These are phyloP conservation scores for Crepidodera aurea DNA, from an alignment of 2,888 invertebrate genomes.

Conservation along the genomic window DNA sequence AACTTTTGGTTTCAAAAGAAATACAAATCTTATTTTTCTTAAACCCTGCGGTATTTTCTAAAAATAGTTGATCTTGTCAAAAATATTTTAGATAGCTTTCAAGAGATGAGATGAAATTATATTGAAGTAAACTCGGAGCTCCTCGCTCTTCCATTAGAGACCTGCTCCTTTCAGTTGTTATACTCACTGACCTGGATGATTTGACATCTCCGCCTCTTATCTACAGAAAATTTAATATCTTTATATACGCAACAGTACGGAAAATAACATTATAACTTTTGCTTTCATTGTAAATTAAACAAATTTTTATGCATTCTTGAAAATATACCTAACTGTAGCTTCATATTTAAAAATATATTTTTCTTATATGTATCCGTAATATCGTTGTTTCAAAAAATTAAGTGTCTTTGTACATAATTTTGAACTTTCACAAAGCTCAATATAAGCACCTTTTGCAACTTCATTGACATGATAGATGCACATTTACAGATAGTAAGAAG, in stretches of 20 bases:
- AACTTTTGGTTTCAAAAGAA: not conserved
- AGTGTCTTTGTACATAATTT: too few species aligned
- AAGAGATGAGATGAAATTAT: constrained; percentile 6
- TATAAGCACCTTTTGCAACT: too few species aligned
- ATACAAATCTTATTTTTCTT: too few species aligned
- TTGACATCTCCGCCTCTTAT: constrained; percentile 8
- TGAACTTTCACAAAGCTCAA: too few species aligned
- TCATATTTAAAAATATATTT: too few species aligned
- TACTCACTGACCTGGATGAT: constrained; percentile 15
- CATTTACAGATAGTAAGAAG: too few species aligned
- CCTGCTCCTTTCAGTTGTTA: not conserved
- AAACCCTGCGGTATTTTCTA: not conserved
- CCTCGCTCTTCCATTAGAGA: not conserved
- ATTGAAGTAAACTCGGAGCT: not conserved
- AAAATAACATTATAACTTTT: constrained; percentile 1
- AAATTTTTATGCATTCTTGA: too few species aligned
- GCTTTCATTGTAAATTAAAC: not conserved
- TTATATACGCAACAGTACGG: constrained; percentile 2
- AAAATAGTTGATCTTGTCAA: not conserved
- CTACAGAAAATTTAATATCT: constrained; percentile 10
- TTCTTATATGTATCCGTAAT: too few species aligned
- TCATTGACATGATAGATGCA: too few species aligned
- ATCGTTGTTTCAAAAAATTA: too few species aligned
- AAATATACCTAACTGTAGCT: too few species aligned
- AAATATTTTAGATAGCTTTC: constrained; percentile 6